Evolutionary conservation across 2,113 vertebrate genomes (phyloP), one percentile per base, ranked within the genome.

Genomic region (Columbina picui): DNA sequence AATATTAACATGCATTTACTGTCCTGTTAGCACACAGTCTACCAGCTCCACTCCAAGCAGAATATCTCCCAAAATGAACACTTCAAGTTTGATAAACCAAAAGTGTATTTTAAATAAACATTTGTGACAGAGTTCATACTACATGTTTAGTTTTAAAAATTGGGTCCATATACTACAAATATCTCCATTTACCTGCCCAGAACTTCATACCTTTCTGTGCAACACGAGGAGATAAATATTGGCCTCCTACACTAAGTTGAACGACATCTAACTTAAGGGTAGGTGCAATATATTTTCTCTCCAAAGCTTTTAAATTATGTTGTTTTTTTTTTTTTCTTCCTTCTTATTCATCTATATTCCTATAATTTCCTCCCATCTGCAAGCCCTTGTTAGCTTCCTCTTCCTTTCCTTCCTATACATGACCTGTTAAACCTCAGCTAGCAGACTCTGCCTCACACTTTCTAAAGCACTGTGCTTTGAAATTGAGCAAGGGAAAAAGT

Each of bases 1-100:
- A 13, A 38, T 49, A 38, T 12, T 56, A 57, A 43, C 1, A 12
- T 6, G 0, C 1, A 29, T 3, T 36, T 79, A 9, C 6, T 56
- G 6, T 55, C 7, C 6, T 41, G 3, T 34, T 71, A 70, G 12
- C 9, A 56, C 4, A 5, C 17, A 7, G 5, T 26, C 19, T 79
- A 15, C 7, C 3, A 43, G 20, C 22, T 45, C 53, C 13, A 77
- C 4, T 36, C 2, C 10, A 86, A 63, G 27, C 4, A 74, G 26
- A 84, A 61, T 25, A 56, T 0, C 6, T 80, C 14, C 17, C 16
- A 50, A 80, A 84, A 27, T 41, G 6, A 26, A 74, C 4, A 25
- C 4, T 22, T 84, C 53, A 12, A 71, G 7, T 30, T 18, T 41
- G 12, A 52, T 13, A 32, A 78, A 55, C 4, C 55, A 52, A 29